A percentile compares a stretch with the other conserved stretches of the same genome.
phyloP scores from a whole-genome alignment of 2,797 vertebrate genomes.

The Manis pentadactyla region DNA sequence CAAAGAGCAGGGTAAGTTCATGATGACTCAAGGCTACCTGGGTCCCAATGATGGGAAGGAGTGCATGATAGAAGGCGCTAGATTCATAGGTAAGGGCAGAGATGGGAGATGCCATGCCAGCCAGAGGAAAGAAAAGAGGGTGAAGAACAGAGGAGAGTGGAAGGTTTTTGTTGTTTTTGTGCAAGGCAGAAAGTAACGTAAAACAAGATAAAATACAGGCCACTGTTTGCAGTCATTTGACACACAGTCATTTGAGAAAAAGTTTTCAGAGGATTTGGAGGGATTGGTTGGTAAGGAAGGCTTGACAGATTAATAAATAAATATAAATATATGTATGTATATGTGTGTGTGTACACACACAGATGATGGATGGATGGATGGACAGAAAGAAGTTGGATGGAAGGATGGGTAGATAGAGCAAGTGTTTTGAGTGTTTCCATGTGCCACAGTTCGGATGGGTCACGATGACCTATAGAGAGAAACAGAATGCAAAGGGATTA shows the following conservation, averaged over 20 bases:
- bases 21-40: background rate
- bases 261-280: background rate
- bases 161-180: background rate
- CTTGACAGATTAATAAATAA: background rate
- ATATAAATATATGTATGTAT: background rate
- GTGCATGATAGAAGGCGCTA: background rate
- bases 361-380: background rate
- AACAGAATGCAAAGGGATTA: background rate
- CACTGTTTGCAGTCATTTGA: background rate
- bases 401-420: background rate
- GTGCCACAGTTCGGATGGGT: background rate
- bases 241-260: background rate
- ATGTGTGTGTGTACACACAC: too few relatives aligned
- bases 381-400: background rate
- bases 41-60: background rate
- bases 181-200: background rate
- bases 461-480: background rate
- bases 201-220: background rate
- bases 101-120: fast-evolving
- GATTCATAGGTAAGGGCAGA: background rate
- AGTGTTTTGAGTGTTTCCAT: background rate
- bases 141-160: background rate
- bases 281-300: background rate
- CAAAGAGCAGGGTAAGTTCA: background rate
- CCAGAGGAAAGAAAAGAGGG: background rate